phyloP scores from a whole-genome alignment of 1,140 invertebrate genomes.

The Phocides pigmalion region DNA sequence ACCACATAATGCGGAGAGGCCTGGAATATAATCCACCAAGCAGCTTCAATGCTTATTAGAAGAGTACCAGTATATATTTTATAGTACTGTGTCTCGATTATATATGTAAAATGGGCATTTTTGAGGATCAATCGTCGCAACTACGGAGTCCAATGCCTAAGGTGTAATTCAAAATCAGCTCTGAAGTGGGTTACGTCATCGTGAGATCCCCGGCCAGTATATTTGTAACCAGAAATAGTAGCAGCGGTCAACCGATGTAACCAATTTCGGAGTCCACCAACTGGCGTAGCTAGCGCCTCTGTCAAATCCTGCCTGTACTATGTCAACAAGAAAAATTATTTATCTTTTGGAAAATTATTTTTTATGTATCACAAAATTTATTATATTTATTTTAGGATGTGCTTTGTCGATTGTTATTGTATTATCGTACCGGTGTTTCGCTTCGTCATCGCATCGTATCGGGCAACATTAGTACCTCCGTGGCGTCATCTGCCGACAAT shows the following conservation, averaged over 20 bases:
- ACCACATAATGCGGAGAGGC: too few relatives aligned
- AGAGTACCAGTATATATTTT: background rate
- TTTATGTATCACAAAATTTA: conserved; percentile 66
- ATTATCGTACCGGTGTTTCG: conserved; percentile 63
- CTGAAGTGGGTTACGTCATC: conserved; percentile 10
- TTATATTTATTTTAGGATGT: conserved; percentile 60
- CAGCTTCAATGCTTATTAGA: too few relatives aligned
- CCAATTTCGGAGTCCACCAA: conserved; percentile 7
- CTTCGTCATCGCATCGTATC: conserved; percentile 39
- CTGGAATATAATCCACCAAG: too few relatives aligned
- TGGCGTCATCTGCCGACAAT: conserved; percentile 9
- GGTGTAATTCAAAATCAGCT: conserved; percentile 11
- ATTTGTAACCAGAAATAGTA: conserved; percentile 10
- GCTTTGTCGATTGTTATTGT: conserved; percentile 48
- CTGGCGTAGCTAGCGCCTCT: conserved; percentile 44
- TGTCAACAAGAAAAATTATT: conserved; percentile 52
- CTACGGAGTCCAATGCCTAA: conserved; percentile 35
- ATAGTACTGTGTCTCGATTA: background rate
- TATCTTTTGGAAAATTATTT: conserved; percentile 64
- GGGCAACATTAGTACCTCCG: conserved; percentile 12
- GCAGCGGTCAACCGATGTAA: conserved; percentile 10
- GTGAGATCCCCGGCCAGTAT: conserved; percentile 33
- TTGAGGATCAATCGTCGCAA: conserved; percentile 28
- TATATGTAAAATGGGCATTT: background rate
- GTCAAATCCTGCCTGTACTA: conserved; percentile 62